Percentiles rank a stretch among this genome's conserved stretches.
Evolutionary conservation across 2,113 vertebrate genomes (phyloP).

Genomic region (Casuarius casuarius): DNA sequence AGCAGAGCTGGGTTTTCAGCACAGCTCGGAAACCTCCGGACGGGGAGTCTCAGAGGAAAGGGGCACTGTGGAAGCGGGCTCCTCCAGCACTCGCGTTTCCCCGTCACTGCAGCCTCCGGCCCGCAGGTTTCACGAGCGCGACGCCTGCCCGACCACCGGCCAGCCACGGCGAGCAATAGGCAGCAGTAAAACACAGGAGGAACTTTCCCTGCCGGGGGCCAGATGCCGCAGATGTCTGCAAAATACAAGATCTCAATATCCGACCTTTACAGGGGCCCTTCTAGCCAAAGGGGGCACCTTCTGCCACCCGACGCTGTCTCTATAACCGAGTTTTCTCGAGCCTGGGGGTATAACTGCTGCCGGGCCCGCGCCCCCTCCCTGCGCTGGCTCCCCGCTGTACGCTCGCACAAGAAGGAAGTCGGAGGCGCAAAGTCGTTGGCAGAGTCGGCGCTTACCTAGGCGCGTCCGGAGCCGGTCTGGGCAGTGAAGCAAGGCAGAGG

Average conservation of each 20-base stretch:
- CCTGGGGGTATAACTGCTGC: background rate
- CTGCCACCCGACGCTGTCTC: rapidly evolving
- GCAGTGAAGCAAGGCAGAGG: background rate
- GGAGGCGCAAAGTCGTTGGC: background rate
- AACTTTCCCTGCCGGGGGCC: background rate
- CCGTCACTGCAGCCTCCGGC: background rate
- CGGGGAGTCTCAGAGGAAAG: no score
- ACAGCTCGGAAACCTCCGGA: no score
- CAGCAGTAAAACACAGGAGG: background rate
- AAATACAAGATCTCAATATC: background rate
- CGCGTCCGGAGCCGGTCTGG: background rate
- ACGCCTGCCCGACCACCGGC: rapidly evolving
- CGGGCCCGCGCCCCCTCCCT: background rate
- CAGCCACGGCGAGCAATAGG: background rate
- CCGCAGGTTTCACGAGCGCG: background rate
- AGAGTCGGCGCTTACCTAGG: background rate
- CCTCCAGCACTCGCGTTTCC: no score
- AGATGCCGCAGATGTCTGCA: rapidly evolving
- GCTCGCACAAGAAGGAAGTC: conserved; percentile 8
- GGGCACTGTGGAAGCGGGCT: no score
- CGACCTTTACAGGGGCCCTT: background rate
- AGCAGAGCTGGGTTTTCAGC: background rate
- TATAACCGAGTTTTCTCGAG: background rate
- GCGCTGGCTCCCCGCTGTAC: background rate
- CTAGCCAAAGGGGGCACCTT: rapidly evolving